phyloP scores from a whole-genome alignment of 1,140 invertebrate species.

The Drosophila subobscura region DNA sequence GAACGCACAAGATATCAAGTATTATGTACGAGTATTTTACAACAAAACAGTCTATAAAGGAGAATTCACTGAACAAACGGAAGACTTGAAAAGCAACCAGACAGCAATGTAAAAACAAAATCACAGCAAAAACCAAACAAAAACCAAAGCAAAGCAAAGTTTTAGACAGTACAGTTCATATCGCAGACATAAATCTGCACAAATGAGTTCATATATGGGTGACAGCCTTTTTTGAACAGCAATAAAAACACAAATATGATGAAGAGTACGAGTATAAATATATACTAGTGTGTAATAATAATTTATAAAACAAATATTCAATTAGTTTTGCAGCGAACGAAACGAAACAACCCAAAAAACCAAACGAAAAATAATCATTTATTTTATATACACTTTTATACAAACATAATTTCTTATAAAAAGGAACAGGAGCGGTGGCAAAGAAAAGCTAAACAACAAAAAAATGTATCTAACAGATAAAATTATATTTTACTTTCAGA shows the following conservation, averaged over 20 bases:
- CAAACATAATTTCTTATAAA: slow-evolving; percentile 59
- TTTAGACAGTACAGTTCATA: slow-evolving; percentile 53
- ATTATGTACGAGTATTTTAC: slow-evolving; percentile 63
- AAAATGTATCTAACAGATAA: slow-evolving; percentile 23
- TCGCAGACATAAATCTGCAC: slow-evolving; percentile 26
- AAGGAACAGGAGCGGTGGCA: slow-evolving; percentile 1
- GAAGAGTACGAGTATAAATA: slow-evolving; percentile 17
- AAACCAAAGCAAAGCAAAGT: slow-evolving; percentile 4
- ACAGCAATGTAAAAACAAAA: slow-evolving; percentile 67
- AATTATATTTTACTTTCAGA: slow-evolving; percentile 18
- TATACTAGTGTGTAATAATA: slow-evolving; percentile 7
- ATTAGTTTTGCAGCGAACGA: slow-evolving; percentile 53
- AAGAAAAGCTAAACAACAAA: slow-evolving; percentile 15
- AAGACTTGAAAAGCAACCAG: slow-evolving; percentile 63
- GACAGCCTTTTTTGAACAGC: slow-evolving; percentile 57
- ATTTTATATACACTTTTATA: slow-evolving; percentile 79
- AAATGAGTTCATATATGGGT: slow-evolving; percentile 14
- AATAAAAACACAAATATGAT: slow-evolving; percentile 35
- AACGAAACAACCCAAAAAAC: slow-evolving; percentile 22
- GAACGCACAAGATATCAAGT: slow-evolving; percentile 70
- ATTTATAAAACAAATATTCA: slow-evolving; percentile 24
- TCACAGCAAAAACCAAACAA: slow-evolving; percentile 23
- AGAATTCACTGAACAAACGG: slow-evolving; percentile 63
- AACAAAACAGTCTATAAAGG: slow-evolving; percentile 38
- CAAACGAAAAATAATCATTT: slow-evolving; percentile 49